A percentile compares a stretch with the other conserved stretches of the same genome.
phyloP scores from a whole-genome alignment of 2,888 invertebrate species.

The Tetragonula carbonaria region DNA sequence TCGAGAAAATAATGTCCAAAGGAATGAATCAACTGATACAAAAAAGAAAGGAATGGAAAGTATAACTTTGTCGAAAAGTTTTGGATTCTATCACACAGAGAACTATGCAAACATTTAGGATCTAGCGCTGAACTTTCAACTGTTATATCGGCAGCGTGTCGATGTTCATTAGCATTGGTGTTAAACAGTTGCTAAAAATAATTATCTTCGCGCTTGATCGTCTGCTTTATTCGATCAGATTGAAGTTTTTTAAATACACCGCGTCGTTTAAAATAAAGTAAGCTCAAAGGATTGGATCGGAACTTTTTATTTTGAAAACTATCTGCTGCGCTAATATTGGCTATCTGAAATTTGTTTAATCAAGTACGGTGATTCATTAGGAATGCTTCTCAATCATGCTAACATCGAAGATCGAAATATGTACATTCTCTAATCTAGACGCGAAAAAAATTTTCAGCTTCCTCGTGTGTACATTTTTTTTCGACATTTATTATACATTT shows the following conservation, averaged over 20 bases:
- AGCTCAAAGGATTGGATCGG: background rate
- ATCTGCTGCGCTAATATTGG: background rate
- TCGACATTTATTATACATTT: background rate
- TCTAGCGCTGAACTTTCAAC: background rate
- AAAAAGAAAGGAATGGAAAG: background rate
- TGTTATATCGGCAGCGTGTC: background rate
- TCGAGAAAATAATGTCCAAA: background rate
- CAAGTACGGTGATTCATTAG: background rate
- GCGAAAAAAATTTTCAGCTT: background rate
- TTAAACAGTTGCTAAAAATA: conserved; percentile 6
- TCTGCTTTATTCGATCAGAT: background rate
- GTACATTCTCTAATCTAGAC: background rate
- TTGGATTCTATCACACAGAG: background rate
- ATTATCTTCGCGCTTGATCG: background rate
- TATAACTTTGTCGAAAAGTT: too few relatives aligned
- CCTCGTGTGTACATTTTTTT: background rate
- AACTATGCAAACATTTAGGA: background rate
- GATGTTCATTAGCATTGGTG: background rate
- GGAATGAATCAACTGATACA: background rate
- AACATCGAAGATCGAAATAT: background rate
- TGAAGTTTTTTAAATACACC: background rate
- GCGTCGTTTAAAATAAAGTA: background rate
- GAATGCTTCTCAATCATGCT: background rate
- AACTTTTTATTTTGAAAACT: background rate
- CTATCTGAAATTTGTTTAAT: background rate